Evolutionary conservation across 2,888 invertebrate species (phyloP).

Genomic region (Taenaris catops): DNA sequence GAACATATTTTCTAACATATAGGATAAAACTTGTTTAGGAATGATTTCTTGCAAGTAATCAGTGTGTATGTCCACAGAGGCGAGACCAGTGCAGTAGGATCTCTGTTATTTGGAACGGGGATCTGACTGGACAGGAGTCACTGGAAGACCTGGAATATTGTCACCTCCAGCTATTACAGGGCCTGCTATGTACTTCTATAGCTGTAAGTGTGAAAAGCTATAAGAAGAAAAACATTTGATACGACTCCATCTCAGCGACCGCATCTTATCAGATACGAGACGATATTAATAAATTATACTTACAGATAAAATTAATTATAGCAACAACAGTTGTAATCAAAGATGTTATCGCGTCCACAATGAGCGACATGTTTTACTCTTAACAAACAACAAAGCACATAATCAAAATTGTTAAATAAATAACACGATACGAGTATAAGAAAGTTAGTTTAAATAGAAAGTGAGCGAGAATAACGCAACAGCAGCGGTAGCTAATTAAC

Average conservation of each 20-base stretch:
- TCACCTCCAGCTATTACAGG: no score
- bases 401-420: slow-evolving; percentile 21
- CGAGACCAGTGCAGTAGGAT: no score
- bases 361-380: slow-evolving; percentile 8
- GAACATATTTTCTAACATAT: no score
- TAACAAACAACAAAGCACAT: slow-evolving; percentile 13
- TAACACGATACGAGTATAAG: slow-evolving; percentile 19
- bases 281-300: background rate
- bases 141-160: no score
- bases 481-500: slow-evolving; percentile 28
- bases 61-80: no score
- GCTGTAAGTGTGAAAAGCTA: no score
- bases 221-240: no score
- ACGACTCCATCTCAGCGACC: background rate
- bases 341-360: slow-evolving; percentile 8
- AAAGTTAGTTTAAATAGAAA: slow-evolving; percentile 24
- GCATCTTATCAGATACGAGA: background rate
- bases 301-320: slow-evolving; percentile 5
- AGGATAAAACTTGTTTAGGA: no score
- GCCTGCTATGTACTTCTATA: no score
- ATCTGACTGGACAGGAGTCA: no score
- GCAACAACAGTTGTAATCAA: slow-evolving; percentile 7
- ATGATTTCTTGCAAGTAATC: no score
- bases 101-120: no score
- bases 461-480: slow-evolving; percentile 19